Evolutionary conservation across 2,113 vertebrate species (phyloP).

Genomic region (Channa argus): DNA sequence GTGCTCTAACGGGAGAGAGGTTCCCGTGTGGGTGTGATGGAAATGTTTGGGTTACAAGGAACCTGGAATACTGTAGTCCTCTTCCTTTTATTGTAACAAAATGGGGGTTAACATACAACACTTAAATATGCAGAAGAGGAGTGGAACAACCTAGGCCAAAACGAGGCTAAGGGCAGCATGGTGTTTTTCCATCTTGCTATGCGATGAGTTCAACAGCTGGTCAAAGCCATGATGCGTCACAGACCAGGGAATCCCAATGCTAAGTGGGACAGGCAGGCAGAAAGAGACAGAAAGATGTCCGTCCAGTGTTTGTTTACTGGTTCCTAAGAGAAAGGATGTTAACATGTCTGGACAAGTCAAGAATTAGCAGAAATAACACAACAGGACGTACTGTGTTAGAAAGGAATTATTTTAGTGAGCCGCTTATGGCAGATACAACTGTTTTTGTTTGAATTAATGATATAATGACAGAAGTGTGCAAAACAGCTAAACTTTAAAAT

Average conservation of each 20-base stretch:
- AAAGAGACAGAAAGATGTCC: slow-evolving; percentile 32
- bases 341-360: slow-evolving; percentile 71
- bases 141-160: slow-evolving; percentile 8
- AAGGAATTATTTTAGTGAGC: slow-evolving; percentile 5
- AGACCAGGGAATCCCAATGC: slow-evolving; percentile 69
- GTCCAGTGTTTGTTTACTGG: slow-evolving; percentile 64
- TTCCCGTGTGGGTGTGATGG: slow-evolving; percentile 54
- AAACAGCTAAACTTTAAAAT: slow-evolving; percentile 12
- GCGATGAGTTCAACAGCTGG: slow-evolving; percentile 58
- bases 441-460: slow-evolving; percentile 19
- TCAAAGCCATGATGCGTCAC: slow-evolving; percentile 63
- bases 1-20: slow-evolving; percentile 15
- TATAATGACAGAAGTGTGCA: slow-evolving; percentile 8
- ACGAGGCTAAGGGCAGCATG: slow-evolving; percentile 9
- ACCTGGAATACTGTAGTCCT: slow-evolving; percentile 29
- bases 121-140: slow-evolving; percentile 33
- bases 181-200: slow-evolving; percentile 45
- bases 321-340: slow-evolving; percentile 48
- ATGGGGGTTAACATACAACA: slow-evolving; percentile 26
- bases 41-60: slow-evolving; percentile 61
- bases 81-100: slow-evolving; percentile 68
- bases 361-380: slow-evolving; percentile 40
- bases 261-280: slow-evolving; percentile 14
- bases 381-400: slow-evolving; percentile 29
- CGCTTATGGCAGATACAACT: slow-evolving; percentile 13